These are phyloP conservation scores for Hucho hucho DNA, from an alignment of 2,113 vertebrate genomes.

Conservation along the genomic window DNA sequence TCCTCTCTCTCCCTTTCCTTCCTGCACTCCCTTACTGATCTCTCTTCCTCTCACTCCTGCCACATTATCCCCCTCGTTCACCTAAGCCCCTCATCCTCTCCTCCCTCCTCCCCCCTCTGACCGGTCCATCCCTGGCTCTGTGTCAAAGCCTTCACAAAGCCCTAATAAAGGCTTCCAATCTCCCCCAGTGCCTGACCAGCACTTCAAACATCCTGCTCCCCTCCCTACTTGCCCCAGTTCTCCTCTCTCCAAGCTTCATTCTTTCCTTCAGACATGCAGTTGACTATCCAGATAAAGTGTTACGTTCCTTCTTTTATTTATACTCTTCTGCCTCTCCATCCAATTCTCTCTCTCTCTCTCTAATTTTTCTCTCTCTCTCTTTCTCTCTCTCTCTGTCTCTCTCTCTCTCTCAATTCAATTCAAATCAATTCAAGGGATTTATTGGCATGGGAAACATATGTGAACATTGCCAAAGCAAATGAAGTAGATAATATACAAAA, in stretches of 20 bases:
- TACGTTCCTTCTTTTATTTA: too few species aligned
- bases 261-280: not conserved
- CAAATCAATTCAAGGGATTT: too few species aligned
- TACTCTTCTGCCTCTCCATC: too few species aligned
- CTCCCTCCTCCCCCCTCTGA: not conserved
- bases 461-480: too few species aligned
- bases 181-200: not conserved
- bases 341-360: too few species aligned
- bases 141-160: not conserved
- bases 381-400: too few species aligned
- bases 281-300: too few species aligned
- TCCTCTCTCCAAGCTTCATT: not conserved
- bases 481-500: too few species aligned
- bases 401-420: too few species aligned
- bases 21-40: not conserved
- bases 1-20: not conserved
- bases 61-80: not conserved
- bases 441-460: too few species aligned
- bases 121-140: too few species aligned
- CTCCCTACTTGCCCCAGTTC: not conserved
- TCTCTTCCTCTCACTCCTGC: not conserved
- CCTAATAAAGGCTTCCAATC: not conserved
- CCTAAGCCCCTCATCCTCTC: constrained; percentile 1
- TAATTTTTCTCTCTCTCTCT: too few species aligned
- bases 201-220: not conserved